Evolutionary conservation across 2,113 vertebrate species (phyloP), one percentile per base, ranked within the genome.

Genomic region (Cavia porcellus): DNA sequence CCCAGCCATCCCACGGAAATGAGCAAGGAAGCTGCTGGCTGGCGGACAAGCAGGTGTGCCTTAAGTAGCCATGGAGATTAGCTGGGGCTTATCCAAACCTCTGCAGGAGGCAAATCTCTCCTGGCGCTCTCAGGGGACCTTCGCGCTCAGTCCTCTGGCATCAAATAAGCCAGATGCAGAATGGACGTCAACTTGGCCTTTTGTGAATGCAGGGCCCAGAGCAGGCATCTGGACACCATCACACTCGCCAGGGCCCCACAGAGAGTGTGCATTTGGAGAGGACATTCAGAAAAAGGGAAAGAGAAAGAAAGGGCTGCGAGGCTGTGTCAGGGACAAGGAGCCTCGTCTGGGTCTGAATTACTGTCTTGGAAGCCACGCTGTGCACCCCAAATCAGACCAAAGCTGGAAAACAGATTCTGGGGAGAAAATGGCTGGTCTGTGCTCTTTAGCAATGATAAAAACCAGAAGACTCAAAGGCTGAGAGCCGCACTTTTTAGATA

Each of bases 61-160:
- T 92, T 92, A 79, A 97, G 97, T 94, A 96, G 82, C 87, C 92
- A 68, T 45, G 85, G 94, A 97, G 97, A 98, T 97, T 98, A 98
- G 95, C 97, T 86, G 94, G 62, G 96, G 96, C 89, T 98, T 95
- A 98, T 61, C 95, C 97, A 95, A 57, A 95, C 96, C 94, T 79
- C 97, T 55, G 93, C 95, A 88, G 97, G 93, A 96, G 95, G 97
- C 97, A 96, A 86, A 96, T 93, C 97, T 96, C 84, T 81, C 96
- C 94, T 96, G 94, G 52, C 92, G 87, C 77, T 90, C 95, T 91
- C 91, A 1, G 88, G 91, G 91, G 95, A 95, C 95, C 75, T 77
- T 17, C 19, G 57, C 0, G 0, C 84, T 85, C 61, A 30, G 59
- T 93, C 86, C 87, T 91, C 83, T 61, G 52, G 95, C 64, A 85